Percentiles rank a stretch among this genome's conserved stretches.
phyloP scores from a whole-genome alignment of 2,113 vertebrate species.

The Charina bottae region DNA sequence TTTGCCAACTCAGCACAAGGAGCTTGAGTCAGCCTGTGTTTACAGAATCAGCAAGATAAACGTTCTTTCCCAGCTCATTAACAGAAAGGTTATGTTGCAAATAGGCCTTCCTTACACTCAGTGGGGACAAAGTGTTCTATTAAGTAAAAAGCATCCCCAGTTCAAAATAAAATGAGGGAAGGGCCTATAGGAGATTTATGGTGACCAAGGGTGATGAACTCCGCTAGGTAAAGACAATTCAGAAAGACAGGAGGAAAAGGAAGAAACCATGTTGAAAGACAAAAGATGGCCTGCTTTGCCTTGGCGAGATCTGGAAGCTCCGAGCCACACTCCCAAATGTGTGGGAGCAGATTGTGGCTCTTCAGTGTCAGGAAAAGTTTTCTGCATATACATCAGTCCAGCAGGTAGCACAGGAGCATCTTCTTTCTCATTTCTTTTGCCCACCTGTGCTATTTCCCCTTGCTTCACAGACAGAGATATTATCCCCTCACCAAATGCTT shows the following conservation, averaged over 20 bases:
- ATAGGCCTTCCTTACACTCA: not conserved
- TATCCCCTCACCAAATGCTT: not conserved
- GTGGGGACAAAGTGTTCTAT: not conserved
- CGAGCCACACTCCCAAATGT: not conserved
- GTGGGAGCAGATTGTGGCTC: not conserved
- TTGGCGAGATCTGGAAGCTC: not conserved
- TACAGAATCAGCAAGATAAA: not conserved
- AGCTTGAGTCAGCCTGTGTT: not conserved
- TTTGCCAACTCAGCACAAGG: not conserved
- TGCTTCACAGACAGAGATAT: no score
- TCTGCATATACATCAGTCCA: not conserved
- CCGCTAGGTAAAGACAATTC: not conserved
- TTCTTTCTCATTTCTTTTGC: not conserved
- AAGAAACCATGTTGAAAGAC: not conserved
- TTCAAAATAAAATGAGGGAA: not conserved
- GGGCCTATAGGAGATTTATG: not conserved
- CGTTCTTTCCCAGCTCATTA: not conserved
- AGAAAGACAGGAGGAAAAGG: not conserved
- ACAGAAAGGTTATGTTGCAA: constrained; percentile 2
- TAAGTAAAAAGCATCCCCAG: not conserved
- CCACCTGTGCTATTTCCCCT: not conserved
- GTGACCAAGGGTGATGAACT: not conserved
- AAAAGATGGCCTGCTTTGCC: not conserved
- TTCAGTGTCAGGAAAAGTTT: not conserved
- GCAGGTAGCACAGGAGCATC: not conserved